A percentile compares a stretch with the other conserved stretches of the same genome.
These are phyloP conservation scores for Gorsachius magnificus DNA, from an alignment of 2,797 vertebrate genomes.

Conservation along the genomic window DNA sequence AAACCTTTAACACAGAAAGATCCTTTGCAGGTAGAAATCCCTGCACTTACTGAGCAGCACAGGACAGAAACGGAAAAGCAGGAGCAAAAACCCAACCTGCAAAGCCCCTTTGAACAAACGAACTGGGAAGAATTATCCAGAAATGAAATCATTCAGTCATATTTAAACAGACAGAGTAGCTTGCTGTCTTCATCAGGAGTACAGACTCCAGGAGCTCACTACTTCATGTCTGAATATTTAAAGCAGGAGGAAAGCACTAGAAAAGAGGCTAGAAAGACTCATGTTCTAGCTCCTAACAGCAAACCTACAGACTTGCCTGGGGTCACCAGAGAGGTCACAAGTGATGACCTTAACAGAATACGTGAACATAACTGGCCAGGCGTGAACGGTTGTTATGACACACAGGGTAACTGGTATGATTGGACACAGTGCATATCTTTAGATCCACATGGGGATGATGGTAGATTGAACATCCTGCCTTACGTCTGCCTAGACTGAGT, in stretches of 20 bases:
- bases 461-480: constrained; percentile 91
- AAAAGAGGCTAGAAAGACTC: constrained; percentile 81
- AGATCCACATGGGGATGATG: constrained; percentile 89
- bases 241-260: constrained; percentile 85
- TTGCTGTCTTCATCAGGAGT: constrained; percentile 87
- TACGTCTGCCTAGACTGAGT: constrained; percentile 95
- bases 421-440: constrained; percentile 96
- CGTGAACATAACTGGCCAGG: constrained; percentile 87
- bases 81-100: constrained; percentile 78
- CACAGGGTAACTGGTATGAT: constrained; percentile 92
- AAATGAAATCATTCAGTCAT: constrained; percentile 93
- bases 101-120: constrained; percentile 90
- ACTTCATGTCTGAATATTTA: constrained; percentile 88
- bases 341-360: constrained; percentile 84
- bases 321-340: constrained; percentile 82
- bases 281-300: constrained; percentile 79
- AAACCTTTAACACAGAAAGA: constrained; percentile 87
- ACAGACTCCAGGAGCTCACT: constrained; percentile 84
- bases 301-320: constrained; percentile 84
- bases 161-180: constrained; percentile 92
- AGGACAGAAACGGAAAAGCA: constrained; percentile 80
- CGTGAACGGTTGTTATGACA: constrained; percentile 94
- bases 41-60: constrained; percentile 74
- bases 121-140: constrained; percentile 94
- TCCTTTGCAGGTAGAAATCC: constrained; percentile 80